Evolutionary conservation across 2,797 vertebrate genomes (phyloP).

Genomic region (Protosalanx chinensis): DNA sequence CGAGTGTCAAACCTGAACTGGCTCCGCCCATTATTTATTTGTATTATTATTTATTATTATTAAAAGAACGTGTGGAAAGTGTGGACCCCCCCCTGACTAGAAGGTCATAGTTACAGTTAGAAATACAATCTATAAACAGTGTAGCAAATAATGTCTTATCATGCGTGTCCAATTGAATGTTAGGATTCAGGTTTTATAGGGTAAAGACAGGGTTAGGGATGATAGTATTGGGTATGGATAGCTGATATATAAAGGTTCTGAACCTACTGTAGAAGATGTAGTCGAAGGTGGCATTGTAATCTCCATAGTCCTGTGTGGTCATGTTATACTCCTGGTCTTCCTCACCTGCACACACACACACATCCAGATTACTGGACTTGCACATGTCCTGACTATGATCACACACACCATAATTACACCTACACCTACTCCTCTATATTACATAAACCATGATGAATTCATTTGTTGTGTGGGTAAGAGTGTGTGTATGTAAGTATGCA

Average conservation of each 20-base stretch:
- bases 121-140: not conserved
- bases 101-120: not conserved
- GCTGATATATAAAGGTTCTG: not conserved
- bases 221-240: not conserved
- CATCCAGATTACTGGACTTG: not conserved
- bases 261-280: constrained; percentile 69
- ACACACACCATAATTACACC: not conserved
- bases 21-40: no score
- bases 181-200: no score
- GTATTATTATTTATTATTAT: no score
- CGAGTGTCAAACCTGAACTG: no score
- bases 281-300: constrained; percentile 63
- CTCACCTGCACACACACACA: constrained; percentile 8
- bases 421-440: not conserved
- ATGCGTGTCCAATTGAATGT: no score
- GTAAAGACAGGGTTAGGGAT: not conserved
- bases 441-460: no score
- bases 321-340: constrained; percentile 30
- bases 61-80: no score
- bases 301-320: constrained; percentile 58
- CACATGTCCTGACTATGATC: not conserved
- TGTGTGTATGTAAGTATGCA: not conserved
- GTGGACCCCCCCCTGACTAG: not conserved
- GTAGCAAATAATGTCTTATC: not conserved
- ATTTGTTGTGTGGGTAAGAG: not conserved